Base-by-base conservation (phyloP, 2,888 invertebrate genomes). In the Candidula unifasciata region DNA sequence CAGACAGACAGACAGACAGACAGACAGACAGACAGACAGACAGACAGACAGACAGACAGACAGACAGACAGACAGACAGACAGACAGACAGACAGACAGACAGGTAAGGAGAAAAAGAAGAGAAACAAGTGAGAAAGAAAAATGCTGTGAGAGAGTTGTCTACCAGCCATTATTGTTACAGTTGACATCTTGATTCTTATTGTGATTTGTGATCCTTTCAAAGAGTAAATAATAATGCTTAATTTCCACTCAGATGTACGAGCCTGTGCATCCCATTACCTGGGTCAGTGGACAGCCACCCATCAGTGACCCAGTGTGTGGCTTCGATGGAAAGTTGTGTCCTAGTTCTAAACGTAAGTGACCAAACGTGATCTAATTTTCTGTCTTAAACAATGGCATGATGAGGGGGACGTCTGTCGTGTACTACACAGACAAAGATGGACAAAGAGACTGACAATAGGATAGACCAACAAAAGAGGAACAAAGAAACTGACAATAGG, bases 251-350 rank as follows among this genome's bases (percentile, higher is more conserved):
- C 73, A 74, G 74, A 21, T 54, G 18, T 74, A 74, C 74, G 13
- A 54, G 18, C 54, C 54, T 8, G 0, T 18, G 21, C 30, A 54
- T 74, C 35, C 33, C 60, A n/a, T 78, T 0, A 18, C 24, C 21
- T 78, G 78, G 78, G 66, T 78, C 37, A 60, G n/a, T 3, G 78
- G 78, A 1, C 78, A 64, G 16, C 78, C 78, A 27, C 78, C 78
- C 6, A n/a, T 78, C 18, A 78, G 64, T n/a, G 78, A 78, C n/a
- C 78, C 78, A n/a, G 5, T 6, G 24, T 78, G 78, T 64, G 78
- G 78, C 10, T 78, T 78, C 18, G 78, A 78, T n/a, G 66, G 66
- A 10, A 64, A 60, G n/a, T n/a, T 64, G 2, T 78, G 78, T 78
- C 35, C 37, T 24, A 78, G 37, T n/a, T 37, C 37, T 6, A 78